Evolutionary conservation across 1,140 invertebrate species (phyloP).

Genomic region (Drosophila sp.): DNA sequence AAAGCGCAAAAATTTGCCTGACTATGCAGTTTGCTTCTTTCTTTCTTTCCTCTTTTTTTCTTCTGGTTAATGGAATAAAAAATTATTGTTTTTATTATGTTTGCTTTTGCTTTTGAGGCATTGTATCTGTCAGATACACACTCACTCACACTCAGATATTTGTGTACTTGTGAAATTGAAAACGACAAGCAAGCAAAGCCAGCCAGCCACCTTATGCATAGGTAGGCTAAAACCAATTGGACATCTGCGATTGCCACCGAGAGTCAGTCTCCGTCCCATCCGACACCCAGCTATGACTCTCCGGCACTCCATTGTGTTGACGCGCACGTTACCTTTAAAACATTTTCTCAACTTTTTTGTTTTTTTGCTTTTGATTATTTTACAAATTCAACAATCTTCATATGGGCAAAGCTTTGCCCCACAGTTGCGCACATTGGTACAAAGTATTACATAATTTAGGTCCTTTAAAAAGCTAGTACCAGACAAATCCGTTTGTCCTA

Average conservation of each 20-base stretch:
- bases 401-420: constrained; percentile 55
- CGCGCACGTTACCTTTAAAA: constrained; percentile 65
- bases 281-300: not conserved
- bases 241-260: constrained; percentile 53
- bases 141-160: constrained; percentile 41
- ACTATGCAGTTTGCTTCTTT: constrained; percentile 47
- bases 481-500: not conserved
- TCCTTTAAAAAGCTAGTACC: not conserved
- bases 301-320: constrained; percentile 55
- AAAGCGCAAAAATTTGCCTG: constrained; percentile 40
- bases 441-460: not conserved
- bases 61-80: constrained; percentile 25
- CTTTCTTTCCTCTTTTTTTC: constrained; percentile 22
- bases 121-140: constrained; percentile 22
- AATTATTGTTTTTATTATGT: constrained; percentile 60
- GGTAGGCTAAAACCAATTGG: constrained; percentile 67
- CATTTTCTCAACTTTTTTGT: constrained; percentile 44
- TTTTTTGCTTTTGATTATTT: constrained; percentile 55
- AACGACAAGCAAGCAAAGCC: constrained; percentile 6
- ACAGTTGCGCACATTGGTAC: not conserved
- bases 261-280: constrained; percentile 14
- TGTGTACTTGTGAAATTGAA: constrained; percentile 34
- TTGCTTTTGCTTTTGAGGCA: constrained; percentile 46
- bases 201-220: constrained; percentile 57
- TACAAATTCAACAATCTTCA: constrained; percentile 70